Base-by-base conservation (phyloP, 2,888 invertebrate genomes). In the Cenopis cana region DNA sequence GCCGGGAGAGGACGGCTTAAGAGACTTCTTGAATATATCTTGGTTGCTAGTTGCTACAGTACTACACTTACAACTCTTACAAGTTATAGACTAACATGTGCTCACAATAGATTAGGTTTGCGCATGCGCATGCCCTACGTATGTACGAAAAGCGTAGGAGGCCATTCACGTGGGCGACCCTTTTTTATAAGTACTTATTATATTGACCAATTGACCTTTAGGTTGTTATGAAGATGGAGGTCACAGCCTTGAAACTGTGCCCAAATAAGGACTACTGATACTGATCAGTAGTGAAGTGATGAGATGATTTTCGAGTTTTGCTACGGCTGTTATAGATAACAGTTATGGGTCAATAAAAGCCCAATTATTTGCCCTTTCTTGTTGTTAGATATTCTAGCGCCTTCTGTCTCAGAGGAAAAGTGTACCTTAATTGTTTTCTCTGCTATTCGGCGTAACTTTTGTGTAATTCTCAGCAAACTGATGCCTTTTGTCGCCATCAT, bases 181-280 rank as follows among this genome's bases (percentile, higher is more conserved):
- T 38, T 52, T n/a, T 62, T 38, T 64, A 64, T 64, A 24, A 24
- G 24, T 24, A 54, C 64, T 18, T 64, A 64, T 54, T 64, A 20
- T 24, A 64, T 54, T 52, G 64, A 64, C 52, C 52, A 64, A 64
- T 64, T 64, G 64, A 54, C 64, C 54, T 64, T 52, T 54, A 54
- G 36, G 52, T 14, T 8, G 12, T 38, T 54, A 64, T 54, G 11
- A 29, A 29, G 29, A 60, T 10, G 52, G 20, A 20, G 36, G 50
- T 11, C 46, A 20, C 18, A 64, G 52, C 54, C 52, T 64, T 54
- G 64, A 64, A 20, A 20, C n/a, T 29, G 55, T 29, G 29, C 55
- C 55, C 41, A 41, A 59, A 59, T 20, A 59, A 20, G 2, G n/a
- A 14, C 41, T 14, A 14, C 14, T 10, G 14, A 24, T 24, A n/a